phyloP scores from a whole-genome alignment of 2,888 invertebrate species.

The Catocala sponsa region DNA sequence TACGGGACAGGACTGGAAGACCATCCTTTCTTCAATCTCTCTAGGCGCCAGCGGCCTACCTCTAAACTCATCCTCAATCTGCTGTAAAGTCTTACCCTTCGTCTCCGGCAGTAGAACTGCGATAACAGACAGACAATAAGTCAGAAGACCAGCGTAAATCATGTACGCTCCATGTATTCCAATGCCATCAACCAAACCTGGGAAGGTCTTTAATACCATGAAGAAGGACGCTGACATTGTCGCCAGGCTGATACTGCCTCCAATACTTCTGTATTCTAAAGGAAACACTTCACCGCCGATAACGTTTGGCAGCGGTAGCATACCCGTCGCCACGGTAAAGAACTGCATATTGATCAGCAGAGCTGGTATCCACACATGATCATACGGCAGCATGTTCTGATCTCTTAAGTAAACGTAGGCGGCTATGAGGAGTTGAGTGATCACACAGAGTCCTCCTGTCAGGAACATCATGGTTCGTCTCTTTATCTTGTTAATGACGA shows the following conservation, averaged over 20 bases:
- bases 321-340: constrained; percentile 86
- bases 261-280: constrained; percentile 87
- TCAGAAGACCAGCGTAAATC: constrained; percentile 84
- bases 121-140: constrained; percentile 84
- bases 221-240: constrained; percentile 88
- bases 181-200: constrained; percentile 78
- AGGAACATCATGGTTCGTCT: constrained; percentile 88
- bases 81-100: constrained; percentile 88
- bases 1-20: constrained; percentile 63
- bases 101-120: constrained; percentile 90
- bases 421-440: constrained; percentile 86
- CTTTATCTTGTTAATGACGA: constrained; percentile 87
- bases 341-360: constrained; percentile 85
- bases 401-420: constrained; percentile 69
- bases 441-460: constrained; percentile 87
- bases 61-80: constrained; percentile 89
- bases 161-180: constrained; percentile 88
- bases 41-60: constrained; percentile 62
- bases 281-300: constrained; percentile 91
- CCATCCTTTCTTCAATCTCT: constrained; percentile 63
- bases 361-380: constrained; percentile 78
- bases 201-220: constrained; percentile 89
- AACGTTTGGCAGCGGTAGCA: constrained; percentile 90
- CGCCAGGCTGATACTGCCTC: constrained; percentile 88
- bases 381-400: constrained; percentile 57